Percentiles rank a stretch among this genome's conserved stretches.
Conservation (phyloP, 2,888 invertebrate genomes). For the Hololepta plana region DNA sequence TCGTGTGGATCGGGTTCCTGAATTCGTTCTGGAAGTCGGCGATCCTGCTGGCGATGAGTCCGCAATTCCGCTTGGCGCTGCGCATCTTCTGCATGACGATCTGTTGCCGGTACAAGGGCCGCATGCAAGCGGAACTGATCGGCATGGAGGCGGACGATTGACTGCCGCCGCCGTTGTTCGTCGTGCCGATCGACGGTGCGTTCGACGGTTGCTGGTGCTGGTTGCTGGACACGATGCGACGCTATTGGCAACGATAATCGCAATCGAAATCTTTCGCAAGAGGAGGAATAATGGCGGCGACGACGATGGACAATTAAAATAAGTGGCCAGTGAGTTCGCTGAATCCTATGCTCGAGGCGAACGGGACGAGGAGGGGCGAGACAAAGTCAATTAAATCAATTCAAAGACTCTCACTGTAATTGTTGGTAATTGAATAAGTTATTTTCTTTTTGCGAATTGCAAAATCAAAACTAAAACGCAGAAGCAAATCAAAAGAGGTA, state of each 20-base stretch:
- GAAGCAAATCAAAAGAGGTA: no score
- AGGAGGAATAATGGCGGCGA: no score
- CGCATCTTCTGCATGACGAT: slow-evolving; percentile 75
- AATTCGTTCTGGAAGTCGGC: slow-evolving; percentile 94
- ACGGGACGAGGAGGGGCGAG: no score
- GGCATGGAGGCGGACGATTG: slow-evolving; percentile 78
- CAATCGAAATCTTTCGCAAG: not conserved
- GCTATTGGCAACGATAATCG: not conserved
- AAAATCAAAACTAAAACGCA: no score
- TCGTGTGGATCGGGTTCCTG: slow-evolving; percentile 87
- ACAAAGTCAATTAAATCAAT: no score
- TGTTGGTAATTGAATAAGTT: no score
- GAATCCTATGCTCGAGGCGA: no score
- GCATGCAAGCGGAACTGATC: slow-evolving; percentile 69
- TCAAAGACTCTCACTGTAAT: no score
- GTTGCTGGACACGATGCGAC: not conserved
- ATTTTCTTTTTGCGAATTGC: no score
- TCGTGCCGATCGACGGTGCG: slow-evolving; percentile 1
- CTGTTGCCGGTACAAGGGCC: slow-evolving; percentile 71
- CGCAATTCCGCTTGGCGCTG: slow-evolving; percentile 80
- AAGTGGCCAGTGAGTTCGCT: no score
- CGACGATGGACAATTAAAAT: no score
- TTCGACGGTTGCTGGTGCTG: not conserved
- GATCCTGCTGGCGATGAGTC: slow-evolving; percentile 75
- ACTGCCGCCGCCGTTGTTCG: slow-evolving; percentile 21